phyloP scores from a whole-genome alignment of 2,797 vertebrate species.

The Catamblyrhynchus diadema region DNA sequence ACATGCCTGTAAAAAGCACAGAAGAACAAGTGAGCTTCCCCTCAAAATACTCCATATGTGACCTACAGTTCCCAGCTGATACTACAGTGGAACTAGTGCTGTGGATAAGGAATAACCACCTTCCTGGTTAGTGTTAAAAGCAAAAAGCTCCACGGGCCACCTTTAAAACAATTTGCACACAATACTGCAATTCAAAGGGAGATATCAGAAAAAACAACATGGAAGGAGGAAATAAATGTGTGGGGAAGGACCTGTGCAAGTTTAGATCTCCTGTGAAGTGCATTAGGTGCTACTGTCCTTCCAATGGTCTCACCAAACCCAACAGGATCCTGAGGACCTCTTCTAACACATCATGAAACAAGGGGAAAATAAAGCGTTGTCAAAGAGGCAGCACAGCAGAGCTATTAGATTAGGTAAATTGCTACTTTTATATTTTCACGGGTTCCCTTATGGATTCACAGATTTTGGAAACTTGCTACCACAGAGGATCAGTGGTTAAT shows the following conservation, averaged over 20 bases:
- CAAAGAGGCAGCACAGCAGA: constrained; percentile 36
- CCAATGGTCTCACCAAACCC: background rate
- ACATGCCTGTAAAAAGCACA: constrained; percentile 86
- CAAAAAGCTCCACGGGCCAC: background rate
- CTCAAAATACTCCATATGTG: background rate
- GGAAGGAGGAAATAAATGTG: background rate
- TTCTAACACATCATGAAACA: background rate
- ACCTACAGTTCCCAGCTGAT: background rate
- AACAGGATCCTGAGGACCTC: background rate
- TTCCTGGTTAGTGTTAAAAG: background rate
- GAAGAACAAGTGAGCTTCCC: background rate
- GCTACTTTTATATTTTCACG: constrained; percentile 56
- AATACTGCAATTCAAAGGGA: background rate
- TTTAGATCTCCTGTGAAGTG: background rate
- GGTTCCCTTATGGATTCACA: constrained; percentile 73
- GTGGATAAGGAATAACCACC: background rate
- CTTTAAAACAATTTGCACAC: background rate
- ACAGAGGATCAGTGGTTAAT: constrained; percentile 85
- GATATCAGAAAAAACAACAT: background rate
- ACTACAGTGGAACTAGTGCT: background rate
- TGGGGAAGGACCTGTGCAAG: background rate
- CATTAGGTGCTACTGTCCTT: background rate
- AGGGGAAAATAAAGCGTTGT: constrained; percentile 11
- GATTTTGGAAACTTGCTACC: constrained; percentile 74
- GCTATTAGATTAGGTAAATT: constrained; percentile 72